Percentiles rank a stretch among this genome's conserved stretches.
Evolutionary conservation across 2,888 invertebrate species (phyloP).

Genomic region (Chrysolina oricalcia): DNA sequence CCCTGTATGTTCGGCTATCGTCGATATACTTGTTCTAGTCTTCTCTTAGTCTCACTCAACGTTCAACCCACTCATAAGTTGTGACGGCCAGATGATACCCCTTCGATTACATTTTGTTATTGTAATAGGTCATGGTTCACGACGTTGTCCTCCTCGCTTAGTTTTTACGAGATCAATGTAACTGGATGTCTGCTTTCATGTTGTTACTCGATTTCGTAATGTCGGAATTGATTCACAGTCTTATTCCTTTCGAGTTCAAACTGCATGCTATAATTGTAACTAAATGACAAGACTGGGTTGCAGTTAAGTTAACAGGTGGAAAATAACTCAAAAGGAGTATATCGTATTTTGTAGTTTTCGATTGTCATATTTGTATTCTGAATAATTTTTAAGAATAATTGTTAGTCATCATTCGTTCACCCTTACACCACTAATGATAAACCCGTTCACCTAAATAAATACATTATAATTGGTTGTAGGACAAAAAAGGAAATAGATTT

Average conservation of each 20-base stretch:
- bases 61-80: not conserved
- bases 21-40: not conserved
- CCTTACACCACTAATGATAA: too few relatives aligned
- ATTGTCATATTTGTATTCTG: too few relatives aligned
- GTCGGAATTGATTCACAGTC: not conserved
- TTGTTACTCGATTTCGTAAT: slow-evolving; percentile 23
- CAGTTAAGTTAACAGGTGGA: not conserved
- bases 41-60: not conserved
- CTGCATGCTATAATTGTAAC: slow-evolving; percentile 1
- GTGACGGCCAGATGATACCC: slow-evolving; percentile 18
- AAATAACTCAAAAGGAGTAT: too few relatives aligned
- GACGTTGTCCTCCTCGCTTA: slow-evolving; percentile 24
- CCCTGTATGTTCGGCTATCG: too few relatives aligned
- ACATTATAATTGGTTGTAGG: too few relatives aligned
- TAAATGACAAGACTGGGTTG: not conserved
- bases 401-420: too few relatives aligned
- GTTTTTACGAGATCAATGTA: slow-evolving; percentile 5
- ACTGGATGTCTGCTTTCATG: slow-evolving; percentile 22
- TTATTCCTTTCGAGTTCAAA: not conserved
- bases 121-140: slow-evolving; percentile 39
- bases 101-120: not conserved
- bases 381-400: too few relatives aligned
- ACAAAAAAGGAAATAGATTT: too few relatives aligned
- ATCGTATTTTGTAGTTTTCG: too few relatives aligned
- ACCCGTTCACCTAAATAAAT: too few relatives aligned